phyloP scores from a whole-genome alignment of 1,140 invertebrate species.

The Grapholita molesta region DNA sequence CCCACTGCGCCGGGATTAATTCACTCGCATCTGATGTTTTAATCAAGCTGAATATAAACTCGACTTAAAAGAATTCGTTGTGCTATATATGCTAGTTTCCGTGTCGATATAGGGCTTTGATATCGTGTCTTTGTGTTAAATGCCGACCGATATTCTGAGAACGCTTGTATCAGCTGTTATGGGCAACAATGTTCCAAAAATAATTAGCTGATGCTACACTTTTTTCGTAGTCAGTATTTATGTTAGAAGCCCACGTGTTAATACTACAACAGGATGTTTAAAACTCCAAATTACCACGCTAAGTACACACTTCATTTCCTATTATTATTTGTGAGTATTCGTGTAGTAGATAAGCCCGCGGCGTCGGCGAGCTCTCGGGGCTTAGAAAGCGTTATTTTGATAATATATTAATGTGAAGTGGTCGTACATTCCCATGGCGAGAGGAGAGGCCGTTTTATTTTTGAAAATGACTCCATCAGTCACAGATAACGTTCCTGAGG shows the following conservation, averaged over 20 bases:
- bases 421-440: slow-evolving; percentile 57
- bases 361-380: slow-evolving; percentile 25
- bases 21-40: slow-evolving; percentile 57
- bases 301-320: slow-evolving; percentile 66
- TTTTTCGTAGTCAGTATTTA: slow-evolving; percentile 62
- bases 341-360: slow-evolving; percentile 53
- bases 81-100: slow-evolving; percentile 6
- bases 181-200: slow-evolving; percentile 37
- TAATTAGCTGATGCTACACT: slow-evolving; percentile 49
- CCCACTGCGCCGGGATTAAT: slow-evolving; percentile 57
- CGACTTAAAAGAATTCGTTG: slow-evolving; percentile 17
- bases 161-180: slow-evolving; percentile 20
- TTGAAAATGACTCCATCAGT: slow-evolving; percentile 74
- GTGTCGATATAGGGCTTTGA: neutral
- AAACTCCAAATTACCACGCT: slow-evolving; percentile 54
- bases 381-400: slow-evolving; percentile 64
- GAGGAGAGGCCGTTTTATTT: slow-evolving; percentile 70
- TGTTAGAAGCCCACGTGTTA: slow-evolving; percentile 59
- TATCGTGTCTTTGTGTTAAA: slow-evolving; percentile 11
- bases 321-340: slow-evolving; percentile 62
- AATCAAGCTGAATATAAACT: slow-evolving; percentile 48
- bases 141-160: slow-evolving; percentile 11
- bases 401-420: slow-evolving; percentile 72
- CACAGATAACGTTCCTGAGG: slow-evolving; percentile 64
- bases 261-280: slow-evolving; percentile 67